Conservation (phyloP, 2,797 vertebrate species). For the Tadarida brasiliensis region DNA sequence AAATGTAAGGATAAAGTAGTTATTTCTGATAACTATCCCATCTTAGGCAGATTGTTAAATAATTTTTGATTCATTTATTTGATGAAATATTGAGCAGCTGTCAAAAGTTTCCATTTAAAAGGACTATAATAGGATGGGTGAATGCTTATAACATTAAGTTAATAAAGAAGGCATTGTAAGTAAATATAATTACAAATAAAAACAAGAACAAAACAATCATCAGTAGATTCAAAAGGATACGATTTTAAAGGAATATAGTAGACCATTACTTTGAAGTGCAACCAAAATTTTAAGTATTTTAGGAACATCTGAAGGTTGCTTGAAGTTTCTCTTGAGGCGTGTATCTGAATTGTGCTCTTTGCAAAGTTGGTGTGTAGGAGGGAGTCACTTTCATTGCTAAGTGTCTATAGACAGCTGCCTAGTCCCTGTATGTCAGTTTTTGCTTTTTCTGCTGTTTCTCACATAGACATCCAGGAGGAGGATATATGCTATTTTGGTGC, state of each 20-base stretch:
- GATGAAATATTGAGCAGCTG: neutral
- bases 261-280: neutral
- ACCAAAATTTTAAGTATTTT: constrained; percentile 44
- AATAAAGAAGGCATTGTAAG: constrained; percentile 21
- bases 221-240: constrained; percentile 16
- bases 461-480: constrained; percentile 36
- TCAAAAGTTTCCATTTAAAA: constrained; percentile 39
- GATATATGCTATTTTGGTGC: constrained; percentile 27
- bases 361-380: constrained; percentile 51
- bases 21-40: neutral
- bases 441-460: constrained; percentile 69
- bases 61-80: constrained; percentile 34
- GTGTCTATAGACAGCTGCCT: constrained; percentile 44
- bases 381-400: constrained; percentile 56
- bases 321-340: constrained; percentile 36
- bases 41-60: neutral
- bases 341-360: constrained; percentile 41
- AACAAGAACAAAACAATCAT: neutral
- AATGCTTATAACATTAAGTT: neutral
- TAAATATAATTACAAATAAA: constrained; percentile 39
- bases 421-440: constrained; percentile 33
- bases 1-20: neutral
- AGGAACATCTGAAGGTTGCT: constrained; percentile 26
- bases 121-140: neutral
- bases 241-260: constrained; percentile 8